These are phyloP conservation scores for Melitaea cinxia DNA, from an alignment of 1,140 invertebrate species.

Conservation along the genomic window DNA sequence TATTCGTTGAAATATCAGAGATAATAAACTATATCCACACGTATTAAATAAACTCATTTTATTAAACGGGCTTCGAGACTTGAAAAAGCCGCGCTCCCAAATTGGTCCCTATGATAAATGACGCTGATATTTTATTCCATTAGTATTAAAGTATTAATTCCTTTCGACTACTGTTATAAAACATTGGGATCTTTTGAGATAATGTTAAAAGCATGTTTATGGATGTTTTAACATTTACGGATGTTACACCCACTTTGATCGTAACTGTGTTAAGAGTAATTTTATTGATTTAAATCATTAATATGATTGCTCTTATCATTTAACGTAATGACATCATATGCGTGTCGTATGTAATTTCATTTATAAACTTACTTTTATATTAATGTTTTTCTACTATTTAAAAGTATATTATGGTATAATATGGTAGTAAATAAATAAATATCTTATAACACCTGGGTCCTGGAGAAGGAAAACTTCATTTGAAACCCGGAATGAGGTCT, in stretches of 20 bases:
- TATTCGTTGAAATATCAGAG: conserved; percentile 44
- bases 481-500: no score
- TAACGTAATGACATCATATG: not conserved
- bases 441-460: no score
- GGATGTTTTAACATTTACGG: conserved; percentile 6
- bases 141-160: conserved; percentile 46
- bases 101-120: conserved; percentile 56
- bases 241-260: conserved; percentile 7
- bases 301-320: not conserved
- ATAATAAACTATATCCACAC: conserved; percentile 47
- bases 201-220: conserved; percentile 31
- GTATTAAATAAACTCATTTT: conserved; percentile 53
- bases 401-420: no score
- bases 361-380: not conserved
- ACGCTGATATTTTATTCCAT: conserved; percentile 49
- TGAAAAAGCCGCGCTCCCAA: conserved; percentile 36
- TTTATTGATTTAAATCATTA: conserved; percentile 15
- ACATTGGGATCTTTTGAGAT: conserved; percentile 26
- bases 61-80: conserved; percentile 37
- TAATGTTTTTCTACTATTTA: no score
- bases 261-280: conserved; percentile 15
- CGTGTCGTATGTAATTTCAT: not conserved
- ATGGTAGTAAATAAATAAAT: no score
- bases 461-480: no score
- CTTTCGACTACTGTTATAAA: conserved; percentile 42